Base-by-base conservation (phyloP, 2,888 invertebrate genomes). In the Volucella zonaria region DNA sequence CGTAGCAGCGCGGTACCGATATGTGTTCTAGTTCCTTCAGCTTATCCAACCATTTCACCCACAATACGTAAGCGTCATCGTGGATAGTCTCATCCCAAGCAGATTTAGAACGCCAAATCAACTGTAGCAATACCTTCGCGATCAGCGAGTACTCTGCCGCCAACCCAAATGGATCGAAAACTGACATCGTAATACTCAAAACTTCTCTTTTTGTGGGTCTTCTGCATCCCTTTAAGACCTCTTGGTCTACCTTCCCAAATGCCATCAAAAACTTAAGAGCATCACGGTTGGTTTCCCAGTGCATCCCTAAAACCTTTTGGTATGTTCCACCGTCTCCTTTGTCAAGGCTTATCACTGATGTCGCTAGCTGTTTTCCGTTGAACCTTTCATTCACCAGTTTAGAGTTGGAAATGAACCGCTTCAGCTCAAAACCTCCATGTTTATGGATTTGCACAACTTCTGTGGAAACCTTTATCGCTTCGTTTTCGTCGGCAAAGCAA, bases 141-240 rank as follows among this genome's bases (percentile, higher is more conserved):
- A 52, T n/a, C 2, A 87, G 40, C 0, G 87, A 86, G 8, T 87
- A 85, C 0, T 88, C 88, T 0, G 78, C 47, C 0, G 87, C 76
- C 1, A 88, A 49, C 0, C 87, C 89, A 1, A 23, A 31, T 31
- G 31, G 4, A 31, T 31, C 31, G 6, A 31, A 31, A 31, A 31
- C 31, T 31, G 31, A 88, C 88, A 89, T 88, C 1, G 87, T 77
- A 0, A 87, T 54, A 0, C 87, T 56, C 1, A 88, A 54, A 6
- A 87, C 61, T 31, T 87, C 67, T 1, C 87, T 71, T 42, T 88
- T 88, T 6, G 87, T 88, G 1, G 86, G 87, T 12, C 58, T 56
- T 12, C 62, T 42, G 18, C 31, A 31, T 31, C 58, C 47, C 6
- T 31, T n/a, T 31, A 70, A 45, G 38, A 82, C 45, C 42, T 82